Conservation (phyloP, 2,797 vertebrate species). For the Synaphobranchus kaupii region DNA sequence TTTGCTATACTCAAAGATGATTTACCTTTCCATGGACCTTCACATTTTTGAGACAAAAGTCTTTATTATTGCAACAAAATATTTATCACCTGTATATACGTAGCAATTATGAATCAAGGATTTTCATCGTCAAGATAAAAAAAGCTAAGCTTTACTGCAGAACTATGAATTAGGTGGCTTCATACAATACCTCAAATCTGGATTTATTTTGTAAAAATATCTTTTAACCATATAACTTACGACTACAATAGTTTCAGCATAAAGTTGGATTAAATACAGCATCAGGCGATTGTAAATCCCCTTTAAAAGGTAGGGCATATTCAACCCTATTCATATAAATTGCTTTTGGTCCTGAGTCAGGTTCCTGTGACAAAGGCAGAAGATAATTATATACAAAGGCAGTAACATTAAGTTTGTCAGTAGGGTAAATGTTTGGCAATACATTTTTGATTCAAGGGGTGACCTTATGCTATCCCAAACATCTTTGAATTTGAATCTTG, state of each 20-base stretch:
- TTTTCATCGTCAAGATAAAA: conserved; percentile 28
- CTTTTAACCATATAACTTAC: no score
- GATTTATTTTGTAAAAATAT: conserved; percentile 37
- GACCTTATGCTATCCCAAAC: background rate
- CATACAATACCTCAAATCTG: conserved; percentile 48
- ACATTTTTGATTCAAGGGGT: background rate
- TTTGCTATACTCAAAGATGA: conserved; percentile 13
- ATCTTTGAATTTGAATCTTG: background rate
- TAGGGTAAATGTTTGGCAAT: background rate
- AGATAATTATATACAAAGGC: no score
- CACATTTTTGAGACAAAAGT: conserved; percentile 43
- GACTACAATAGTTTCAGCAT: conserved; percentile 29
- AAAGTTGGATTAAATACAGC: conserved; percentile 30
- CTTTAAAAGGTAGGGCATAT: background rate
- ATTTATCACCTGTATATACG: no score
- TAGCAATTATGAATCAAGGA: conserved; percentile 9
- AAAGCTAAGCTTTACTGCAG: conserved; percentile 42
- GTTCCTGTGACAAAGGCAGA: conserved; percentile 16
- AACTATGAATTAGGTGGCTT: no score
- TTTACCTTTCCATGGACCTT: conserved; percentile 34
- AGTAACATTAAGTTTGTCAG: no score
- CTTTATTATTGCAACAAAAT: conserved; percentile 44
- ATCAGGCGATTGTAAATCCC: no score
- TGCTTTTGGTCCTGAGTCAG: background rate
- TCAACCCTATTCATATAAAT: background rate